phyloP scores from a whole-genome alignment of 1,140 invertebrate genomes.

The Drosophila rufa region DNA sequence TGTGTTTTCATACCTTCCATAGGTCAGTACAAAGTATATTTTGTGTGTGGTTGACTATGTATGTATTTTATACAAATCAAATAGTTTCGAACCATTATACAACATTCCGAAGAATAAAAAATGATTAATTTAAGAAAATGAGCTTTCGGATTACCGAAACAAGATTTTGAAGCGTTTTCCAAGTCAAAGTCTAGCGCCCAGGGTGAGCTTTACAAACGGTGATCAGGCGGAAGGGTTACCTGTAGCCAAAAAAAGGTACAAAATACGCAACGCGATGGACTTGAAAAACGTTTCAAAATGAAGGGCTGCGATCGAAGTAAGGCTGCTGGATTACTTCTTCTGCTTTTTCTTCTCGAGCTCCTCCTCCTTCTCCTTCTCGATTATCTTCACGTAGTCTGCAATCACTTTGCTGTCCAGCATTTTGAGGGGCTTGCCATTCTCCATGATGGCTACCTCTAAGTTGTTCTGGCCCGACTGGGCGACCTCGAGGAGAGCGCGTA shows the following conservation, averaged over 20 bases:
- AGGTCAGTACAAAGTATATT: background rate
- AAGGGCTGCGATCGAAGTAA: background rate
- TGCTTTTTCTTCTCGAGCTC: conserved; percentile 99
- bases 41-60: conserved; percentile 27
- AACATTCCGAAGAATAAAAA: conserved; percentile 54
- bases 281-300: conserved; percentile 32
- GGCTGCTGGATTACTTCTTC: conserved; percentile 89
- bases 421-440: conserved; percentile 91
- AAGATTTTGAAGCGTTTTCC: conserved; percentile 20
- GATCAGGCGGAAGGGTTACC: background rate
- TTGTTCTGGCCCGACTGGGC: conserved; percentile 99
- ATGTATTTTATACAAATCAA: conserved; percentile 75
- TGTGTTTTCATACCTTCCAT: conserved; percentile 5
- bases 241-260: background rate
- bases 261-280: background rate
- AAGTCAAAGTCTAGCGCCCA: background rate
- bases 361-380: conserved; percentile 99
- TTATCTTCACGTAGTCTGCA: conserved; percentile 96
- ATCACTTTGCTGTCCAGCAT: conserved; percentile 97
- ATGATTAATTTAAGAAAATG: conserved; percentile 48
- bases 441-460: conserved; percentile 98
- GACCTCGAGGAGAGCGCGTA: conserved; percentile 98
- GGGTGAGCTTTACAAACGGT: too few relatives aligned
- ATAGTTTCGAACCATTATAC: conserved; percentile 40
- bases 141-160: conserved; percentile 33